Evolutionary conservation across 2,797 vertebrate genomes (phyloP).

Genomic region (Halcyon smyrnensis): DNA sequence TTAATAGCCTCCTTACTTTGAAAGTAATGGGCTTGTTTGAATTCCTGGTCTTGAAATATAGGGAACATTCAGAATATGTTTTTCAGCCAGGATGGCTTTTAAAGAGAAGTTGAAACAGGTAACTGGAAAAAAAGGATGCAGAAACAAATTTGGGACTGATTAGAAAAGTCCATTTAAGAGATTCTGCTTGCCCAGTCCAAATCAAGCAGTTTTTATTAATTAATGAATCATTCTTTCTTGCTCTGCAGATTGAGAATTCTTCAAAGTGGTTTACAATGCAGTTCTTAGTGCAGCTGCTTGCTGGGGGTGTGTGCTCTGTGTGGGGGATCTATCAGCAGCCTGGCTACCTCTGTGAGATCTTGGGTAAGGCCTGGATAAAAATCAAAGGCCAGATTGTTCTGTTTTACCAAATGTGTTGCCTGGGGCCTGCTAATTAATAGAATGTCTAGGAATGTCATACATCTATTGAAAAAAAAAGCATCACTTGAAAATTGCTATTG

Average conservation of each 20-base stretch:
- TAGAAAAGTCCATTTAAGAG: not conserved
- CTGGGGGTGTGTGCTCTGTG: slow-evolving; percentile 50
- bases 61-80: not conserved
- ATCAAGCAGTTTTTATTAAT: slow-evolving; percentile 20
- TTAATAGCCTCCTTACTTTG: slow-evolving; percentile 37
- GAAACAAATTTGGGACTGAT: not conserved
- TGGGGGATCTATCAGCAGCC: slow-evolving; percentile 67
- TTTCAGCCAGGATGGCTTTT: not conserved
- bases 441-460: slow-evolving; percentile 72
- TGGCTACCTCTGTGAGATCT: slow-evolving; percentile 68
- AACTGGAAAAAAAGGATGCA: not conserved
- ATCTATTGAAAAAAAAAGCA: slow-evolving; percentile 52
- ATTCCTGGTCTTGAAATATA: not conserved
- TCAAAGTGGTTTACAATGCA: slow-evolving; percentile 31
- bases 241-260: slow-evolving; percentile 31
- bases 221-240: slow-evolving; percentile 15
- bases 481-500: slow-evolving; percentile 68
- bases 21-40: slow-evolving; percentile 31
- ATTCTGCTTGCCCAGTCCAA: not conserved
- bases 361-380: slow-evolving; percentile 67
- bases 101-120: slow-evolving; percentile 9
- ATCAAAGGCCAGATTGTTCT: slow-evolving; percentile 71
- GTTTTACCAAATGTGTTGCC: slow-evolving; percentile 69
- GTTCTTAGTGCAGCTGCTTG: slow-evolving; percentile 59
- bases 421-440: slow-evolving; percentile 60